A percentile compares a stretch with the other conserved stretches of the same genome.
phyloP scores from a whole-genome alignment of 2,888 invertebrate genomes.

The Icerya purchasi region DNA sequence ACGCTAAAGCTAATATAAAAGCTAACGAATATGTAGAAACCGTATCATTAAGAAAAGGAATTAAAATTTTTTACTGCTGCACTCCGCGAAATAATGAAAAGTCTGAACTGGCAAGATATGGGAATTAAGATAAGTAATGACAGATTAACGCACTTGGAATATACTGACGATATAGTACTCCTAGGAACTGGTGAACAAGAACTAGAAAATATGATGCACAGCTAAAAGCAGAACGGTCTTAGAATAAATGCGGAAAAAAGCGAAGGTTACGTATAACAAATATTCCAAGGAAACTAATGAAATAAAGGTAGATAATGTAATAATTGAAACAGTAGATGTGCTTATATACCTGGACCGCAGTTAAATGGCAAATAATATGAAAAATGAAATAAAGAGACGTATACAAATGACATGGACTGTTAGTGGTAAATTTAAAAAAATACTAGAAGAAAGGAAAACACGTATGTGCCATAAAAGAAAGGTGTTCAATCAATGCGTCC shows the following conservation, averaged over 20 bases:
- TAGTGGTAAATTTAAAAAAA: not conserved
- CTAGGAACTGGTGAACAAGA: too few relatives aligned
- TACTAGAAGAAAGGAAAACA: not conserved
- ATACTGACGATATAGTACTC: too few relatives aligned
- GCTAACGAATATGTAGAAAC: too few relatives aligned
- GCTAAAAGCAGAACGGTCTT: not conserved
- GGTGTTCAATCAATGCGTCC: not conserved
- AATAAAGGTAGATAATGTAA: not conserved
- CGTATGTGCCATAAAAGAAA: not conserved
- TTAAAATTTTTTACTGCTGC: too few relatives aligned
- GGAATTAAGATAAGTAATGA: too few relatives aligned
- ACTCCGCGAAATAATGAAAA: too few relatives aligned
- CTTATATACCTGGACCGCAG: not conserved
- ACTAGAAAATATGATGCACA: too few relatives aligned
- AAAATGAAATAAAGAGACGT: not conserved
- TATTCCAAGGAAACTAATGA: not conserved
- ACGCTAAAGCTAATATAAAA: too few relatives aligned
- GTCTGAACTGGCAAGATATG: too few relatives aligned
- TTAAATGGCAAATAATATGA: not conserved
- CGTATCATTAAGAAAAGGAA: too few relatives aligned
- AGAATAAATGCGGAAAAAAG: not conserved
- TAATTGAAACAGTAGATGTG: not conserved
- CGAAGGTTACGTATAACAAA: not conserved
- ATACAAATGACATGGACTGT: not conserved
- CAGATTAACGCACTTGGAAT: too few relatives aligned